Evolutionary conservation across 2,888 invertebrate genomes (phyloP).

Genomic region (Limnephilus rhombicus): DNA sequence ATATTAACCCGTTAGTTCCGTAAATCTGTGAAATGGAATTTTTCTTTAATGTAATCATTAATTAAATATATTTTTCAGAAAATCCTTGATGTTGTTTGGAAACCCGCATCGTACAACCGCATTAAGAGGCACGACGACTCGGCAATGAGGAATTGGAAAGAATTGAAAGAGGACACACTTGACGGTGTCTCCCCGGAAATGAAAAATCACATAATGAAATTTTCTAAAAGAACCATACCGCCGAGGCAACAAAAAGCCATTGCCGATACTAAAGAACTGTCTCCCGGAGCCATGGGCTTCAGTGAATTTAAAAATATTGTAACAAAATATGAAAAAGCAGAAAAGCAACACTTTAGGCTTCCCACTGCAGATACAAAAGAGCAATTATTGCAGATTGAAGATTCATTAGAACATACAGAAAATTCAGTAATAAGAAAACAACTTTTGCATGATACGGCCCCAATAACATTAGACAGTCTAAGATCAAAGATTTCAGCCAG

Average conservation of each 20-base stretch:
- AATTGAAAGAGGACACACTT: conserved; percentile 78
- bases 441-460: neutral
- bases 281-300: neutral
- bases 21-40: neutral
- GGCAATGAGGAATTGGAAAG: conserved; percentile 85
- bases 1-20: neutral
- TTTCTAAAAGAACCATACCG: conserved; percentile 79
- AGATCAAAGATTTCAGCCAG: conserved; percentile 37
- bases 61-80: conserved; percentile 73
- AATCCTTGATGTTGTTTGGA: conserved; percentile 83
- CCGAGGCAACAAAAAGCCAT: conserved; percentile 70
- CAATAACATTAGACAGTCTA: conserved; percentile 35
- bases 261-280: conserved; percentile 69
- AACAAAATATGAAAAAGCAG: conserved; percentile 68
- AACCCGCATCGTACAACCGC: conserved; percentile 77
- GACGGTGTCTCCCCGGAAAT: conserved; percentile 73
- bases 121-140: conserved; percentile 82
- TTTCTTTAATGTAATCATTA: neutral
- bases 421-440: conserved; percentile 14
- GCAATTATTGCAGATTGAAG: conserved; percentile 28
- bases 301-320: conserved; percentile 76
- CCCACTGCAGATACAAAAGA: neutral
- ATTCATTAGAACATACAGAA: neutral
- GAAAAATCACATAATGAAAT: conserved; percentile 81
- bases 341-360: conserved; percentile 68